These are phyloP conservation scores for Caenorhabditis sulstoni DNA, from an alignment of 2,888 invertebrate genomes.

Conservation along the genomic window DNA sequence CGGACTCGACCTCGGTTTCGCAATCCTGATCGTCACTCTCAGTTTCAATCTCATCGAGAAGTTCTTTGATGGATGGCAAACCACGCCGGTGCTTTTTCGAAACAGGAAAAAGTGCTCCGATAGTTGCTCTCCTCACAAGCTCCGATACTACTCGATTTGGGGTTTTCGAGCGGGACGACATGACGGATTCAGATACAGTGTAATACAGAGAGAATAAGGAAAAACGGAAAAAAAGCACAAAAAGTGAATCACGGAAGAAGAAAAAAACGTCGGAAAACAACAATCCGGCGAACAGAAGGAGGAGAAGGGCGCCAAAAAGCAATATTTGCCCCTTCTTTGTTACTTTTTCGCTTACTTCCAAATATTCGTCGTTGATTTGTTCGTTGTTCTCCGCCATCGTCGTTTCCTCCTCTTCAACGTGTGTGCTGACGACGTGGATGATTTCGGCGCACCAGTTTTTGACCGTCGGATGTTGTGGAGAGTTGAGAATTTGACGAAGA, in stretches of 20 bases:
- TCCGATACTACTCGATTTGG: slow-evolving; percentile 24
- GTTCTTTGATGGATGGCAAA: slow-evolving; percentile 23
- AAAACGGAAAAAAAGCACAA: neutral
- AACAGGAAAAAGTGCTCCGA: slow-evolving; percentile 43
- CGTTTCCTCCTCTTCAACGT: slow-evolving; percentile 81
- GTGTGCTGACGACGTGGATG: slow-evolving; percentile 74
- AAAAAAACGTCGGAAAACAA: slow-evolving; percentile 14
- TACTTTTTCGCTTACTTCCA: slow-evolving; percentile 81
- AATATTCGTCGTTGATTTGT: slow-evolving; percentile 83
- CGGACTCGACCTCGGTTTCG: slow-evolving; percentile 11
- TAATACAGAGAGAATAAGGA: neutral
- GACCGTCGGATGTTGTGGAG: slow-evolving; percentile 79
- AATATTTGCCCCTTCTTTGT: neutral
- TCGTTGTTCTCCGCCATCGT: slow-evolving; percentile 82
- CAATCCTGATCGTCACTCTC: slow-evolving; percentile 11
- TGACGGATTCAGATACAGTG: no score
- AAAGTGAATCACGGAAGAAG: slow-evolving; percentile 13
- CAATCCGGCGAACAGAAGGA: slow-evolving; percentile 11
- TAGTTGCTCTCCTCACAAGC: slow-evolving; percentile 46
- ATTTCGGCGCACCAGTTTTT: slow-evolving; percentile 80
- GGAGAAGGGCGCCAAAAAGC: slow-evolving; percentile 7
- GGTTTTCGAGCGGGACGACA: neutral
- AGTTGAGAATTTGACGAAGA: slow-evolving; percentile 78
- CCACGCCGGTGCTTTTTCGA: slow-evolving; percentile 8
- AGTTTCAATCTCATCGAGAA: slow-evolving; percentile 28